Evolutionary conservation across 2,888 invertebrate genomes (phyloP), one percentile per base, ranked within the genome.

Genomic region (Tenthredo distinguenda): DNA sequence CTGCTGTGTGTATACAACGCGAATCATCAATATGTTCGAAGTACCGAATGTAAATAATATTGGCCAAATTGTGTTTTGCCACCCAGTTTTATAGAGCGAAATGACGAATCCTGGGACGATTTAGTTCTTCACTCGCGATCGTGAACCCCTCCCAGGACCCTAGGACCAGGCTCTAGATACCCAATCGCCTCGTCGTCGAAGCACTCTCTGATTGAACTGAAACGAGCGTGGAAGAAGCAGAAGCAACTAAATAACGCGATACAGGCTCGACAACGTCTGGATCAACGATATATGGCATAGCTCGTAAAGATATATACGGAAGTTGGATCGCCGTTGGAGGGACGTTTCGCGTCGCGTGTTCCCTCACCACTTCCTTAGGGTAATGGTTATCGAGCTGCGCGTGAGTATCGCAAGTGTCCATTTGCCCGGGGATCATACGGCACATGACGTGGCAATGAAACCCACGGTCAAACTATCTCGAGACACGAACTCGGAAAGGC

Each of bases 171-270:
- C 26, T 31, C 72, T 7, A 74, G 47, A 50, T 50, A 34, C 26
- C 76, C 31, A 55, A 77, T 77, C 50, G 50, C 50, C 50, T 77
- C 31, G 50, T 34, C 50, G 15, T 77, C 50, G 50, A 50, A 47
- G 76, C 50, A 77, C 76, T 77, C 76, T 77, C 50, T 26, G 76
- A 77, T 77, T 77, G 76, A 77, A 77, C 47, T 18, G 76, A 55
- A 77, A 77, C 50, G 50, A 50, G 50, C 76, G 76, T 55, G 7
- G 55, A 6, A n/a, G 55, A 34, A 50, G 26, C 43, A 43, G 43
- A 77, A 77, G 31, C 76, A 77, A 50, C 50, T 77, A 50, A 55
- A 34, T 77, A 77, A 55, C 34, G 50, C 10, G 47, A 31, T 40
- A n/a, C 18, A 31, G 50, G 15, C 31, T 50, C 76, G 76, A 47